phyloP scores from a whole-genome alignment of 37 sponge, comb jelly and placozoan species.

The Chondrilla cf. caribensis region DNA sequence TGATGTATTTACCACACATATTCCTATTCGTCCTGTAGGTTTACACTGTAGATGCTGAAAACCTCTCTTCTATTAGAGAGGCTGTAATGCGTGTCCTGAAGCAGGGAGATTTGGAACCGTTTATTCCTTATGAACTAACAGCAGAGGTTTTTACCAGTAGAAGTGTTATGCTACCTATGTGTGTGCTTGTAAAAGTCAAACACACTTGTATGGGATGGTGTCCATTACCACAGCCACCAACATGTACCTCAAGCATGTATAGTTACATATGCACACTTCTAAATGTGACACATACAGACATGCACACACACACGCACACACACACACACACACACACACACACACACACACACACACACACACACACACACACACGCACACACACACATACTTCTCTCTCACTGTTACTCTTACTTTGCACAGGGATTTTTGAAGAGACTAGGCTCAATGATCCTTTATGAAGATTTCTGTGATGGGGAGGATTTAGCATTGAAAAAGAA shows the following conservation, averaged over 20 bases:
- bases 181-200: neutral
- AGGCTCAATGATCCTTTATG: slow-evolving; percentile 39
- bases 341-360: too few relatives aligned
- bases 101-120: slow-evolving; percentile 9
- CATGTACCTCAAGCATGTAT: too few relatives aligned
- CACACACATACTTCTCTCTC: too few relatives aligned
- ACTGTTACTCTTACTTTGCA: neutral
- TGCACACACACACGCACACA: too few relatives aligned
- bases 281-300: too few relatives aligned
- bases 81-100: slow-evolving; percentile 36
- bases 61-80: slow-evolving; percentile 33
- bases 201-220: too few relatives aligned
- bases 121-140: slow-evolving; percentile 72
- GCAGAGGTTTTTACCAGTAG: slow-evolving; percentile 21
- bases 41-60: slow-evolving; percentile 59
- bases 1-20: neutral
- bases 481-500: slow-evolving; percentile 46
- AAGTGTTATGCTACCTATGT: neutral
- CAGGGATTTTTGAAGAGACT: slow-evolving; percentile 69
- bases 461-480: slow-evolving; percentile 72
- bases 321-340: too few relatives aligned
- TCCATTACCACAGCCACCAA: too few relatives aligned
- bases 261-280: too few relatives aligned
- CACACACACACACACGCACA: too few relatives aligned
- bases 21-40: slow-evolving; percentile 31